phyloP scores from a whole-genome alignment of 2,888 invertebrate genomes.

The Deilephila porcellus region DNA sequence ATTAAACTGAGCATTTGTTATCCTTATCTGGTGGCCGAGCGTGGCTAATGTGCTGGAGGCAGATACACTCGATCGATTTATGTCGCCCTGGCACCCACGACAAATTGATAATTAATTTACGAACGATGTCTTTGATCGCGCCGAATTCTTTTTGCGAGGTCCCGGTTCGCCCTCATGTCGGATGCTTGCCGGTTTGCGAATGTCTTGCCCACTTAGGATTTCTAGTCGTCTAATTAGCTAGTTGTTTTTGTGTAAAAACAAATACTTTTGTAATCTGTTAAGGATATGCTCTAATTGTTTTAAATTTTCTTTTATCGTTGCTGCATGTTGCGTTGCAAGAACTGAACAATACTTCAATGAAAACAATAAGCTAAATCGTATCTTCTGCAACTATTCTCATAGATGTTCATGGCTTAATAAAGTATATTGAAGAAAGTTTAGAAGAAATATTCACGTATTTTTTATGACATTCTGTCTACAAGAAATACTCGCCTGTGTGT shows the following conservation, averaged over 20 bases:
- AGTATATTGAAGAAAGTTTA: not conserved
- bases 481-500: too few relatives aligned
- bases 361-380: not conserved
- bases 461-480: too few relatives aligned
- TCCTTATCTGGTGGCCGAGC: constrained; percentile 80
- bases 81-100: constrained; percentile 83
- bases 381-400: not conserved
- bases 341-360: not conserved
- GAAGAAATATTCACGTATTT: too few relatives aligned
- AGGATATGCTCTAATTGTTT: constrained; percentile 15
- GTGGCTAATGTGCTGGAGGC: constrained; percentile 82
- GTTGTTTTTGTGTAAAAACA: constrained; percentile 21
- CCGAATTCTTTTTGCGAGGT: constrained; percentile 78
- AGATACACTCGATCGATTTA: constrained; percentile 82
- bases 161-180: constrained; percentile 42
- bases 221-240: constrained; percentile 23
- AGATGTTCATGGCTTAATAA: not conserved
- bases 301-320: not conserved
- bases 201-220: constrained; percentile 18
- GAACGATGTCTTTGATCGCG: constrained; percentile 76
- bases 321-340: not conserved
- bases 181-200: constrained; percentile 28
- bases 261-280: constrained; percentile 19
- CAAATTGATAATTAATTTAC: constrained; percentile 85
- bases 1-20: constrained; percentile 84